These are phyloP conservation scores for Cyphomyrus discorhynchus DNA, from an alignment of 2,113 vertebrate species.

Conservation along the genomic window DNA sequence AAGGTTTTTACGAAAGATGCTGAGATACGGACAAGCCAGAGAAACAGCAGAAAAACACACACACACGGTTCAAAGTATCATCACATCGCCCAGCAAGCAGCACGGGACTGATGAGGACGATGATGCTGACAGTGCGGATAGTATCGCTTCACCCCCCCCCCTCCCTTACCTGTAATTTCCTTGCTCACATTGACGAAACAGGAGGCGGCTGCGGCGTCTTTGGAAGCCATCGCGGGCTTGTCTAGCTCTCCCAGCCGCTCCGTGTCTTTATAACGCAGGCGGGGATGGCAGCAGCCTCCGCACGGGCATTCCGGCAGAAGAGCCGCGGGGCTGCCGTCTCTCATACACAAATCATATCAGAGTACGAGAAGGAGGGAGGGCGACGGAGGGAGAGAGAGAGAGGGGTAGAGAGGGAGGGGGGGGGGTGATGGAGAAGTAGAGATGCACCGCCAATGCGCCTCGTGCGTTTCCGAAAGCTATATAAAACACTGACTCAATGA, in stretches of 20 bases:
- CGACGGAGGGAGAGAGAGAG: constrained; percentile 28
- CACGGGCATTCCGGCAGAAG: constrained; percentile 66
- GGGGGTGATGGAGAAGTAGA: background rate
- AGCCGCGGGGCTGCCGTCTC: constrained; percentile 56
- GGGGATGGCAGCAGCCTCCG: constrained; percentile 36
- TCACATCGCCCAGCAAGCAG: background rate
- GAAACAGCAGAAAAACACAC: background rate
- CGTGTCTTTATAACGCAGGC: constrained; percentile 37
- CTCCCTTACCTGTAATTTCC: constrained; percentile 61
- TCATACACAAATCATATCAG: constrained; percentile 35
- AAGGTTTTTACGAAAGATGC: background rate
- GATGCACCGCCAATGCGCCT: background rate
- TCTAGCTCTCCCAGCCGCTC: constrained; percentile 38
- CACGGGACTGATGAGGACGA: constrained; percentile 17
- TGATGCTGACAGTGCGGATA: constrained; percentile 13
- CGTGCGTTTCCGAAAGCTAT: background rate
- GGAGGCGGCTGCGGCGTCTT: constrained; percentile 46
- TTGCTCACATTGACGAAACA: constrained; percentile 56
- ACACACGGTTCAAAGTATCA: background rate
- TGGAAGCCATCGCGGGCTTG: constrained; percentile 55
- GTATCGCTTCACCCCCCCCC: background rate
- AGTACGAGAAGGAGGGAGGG: constrained; percentile 34
- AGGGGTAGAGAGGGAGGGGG: background rate
- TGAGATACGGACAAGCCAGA: background rate
- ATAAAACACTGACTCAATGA: constrained; percentile 7